Base-by-base conservation (phyloP, 2,888 invertebrate genomes). In the Boloria selene region DNA sequence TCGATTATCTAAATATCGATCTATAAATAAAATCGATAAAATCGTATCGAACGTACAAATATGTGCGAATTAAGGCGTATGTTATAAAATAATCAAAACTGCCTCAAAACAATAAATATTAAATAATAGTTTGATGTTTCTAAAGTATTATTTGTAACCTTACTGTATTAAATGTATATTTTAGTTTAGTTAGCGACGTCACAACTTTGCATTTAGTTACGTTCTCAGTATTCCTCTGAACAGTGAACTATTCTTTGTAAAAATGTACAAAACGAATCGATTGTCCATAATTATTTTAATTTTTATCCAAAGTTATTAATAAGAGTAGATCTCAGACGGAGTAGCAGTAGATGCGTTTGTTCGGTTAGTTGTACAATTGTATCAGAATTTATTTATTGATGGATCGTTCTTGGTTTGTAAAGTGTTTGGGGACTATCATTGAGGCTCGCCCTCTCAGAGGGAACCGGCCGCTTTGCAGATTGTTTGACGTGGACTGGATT, bases 281-380 rank as follows among this genome's bases (percentile, higher is more conserved):
- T 80, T 85, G 81, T 84, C 83, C 80, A 86, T 85, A 85, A 85
- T 85, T 85, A 86, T 84, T 82, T 81, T 88, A 85, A 88, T 87
- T 87, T 84, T 85, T 86, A 90, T 91, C 91, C 92, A 91, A 92
- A 92, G 91, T 90, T 90, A 84, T 88, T 86, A 87, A 78, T 90
- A 91, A 91, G 90, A 78, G 86, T 88, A 91, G 92, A 92, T 91
- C 92, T 92, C 92, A 91, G 81, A 84, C 74, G 85, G 83, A 87
- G 84, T 62, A 84, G 80, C 87, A 88, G 87, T 81, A 82, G 83
- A 82, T 79, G 77, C 68, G 72, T 72, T 70, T 75, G 72, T 75
- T 81, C 77, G 79, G 31, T 86, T 85, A 86, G 85, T 87, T 87
- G 79, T 87, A 80, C 86, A 85, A 85, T 87, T 74, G 82, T 83